A percentile compares a stretch with the other conserved stretches of the same genome.
Evolutionary conservation across 2,113 vertebrate species (phyloP).

Genomic region (Eupsittula cactorum): DNA sequence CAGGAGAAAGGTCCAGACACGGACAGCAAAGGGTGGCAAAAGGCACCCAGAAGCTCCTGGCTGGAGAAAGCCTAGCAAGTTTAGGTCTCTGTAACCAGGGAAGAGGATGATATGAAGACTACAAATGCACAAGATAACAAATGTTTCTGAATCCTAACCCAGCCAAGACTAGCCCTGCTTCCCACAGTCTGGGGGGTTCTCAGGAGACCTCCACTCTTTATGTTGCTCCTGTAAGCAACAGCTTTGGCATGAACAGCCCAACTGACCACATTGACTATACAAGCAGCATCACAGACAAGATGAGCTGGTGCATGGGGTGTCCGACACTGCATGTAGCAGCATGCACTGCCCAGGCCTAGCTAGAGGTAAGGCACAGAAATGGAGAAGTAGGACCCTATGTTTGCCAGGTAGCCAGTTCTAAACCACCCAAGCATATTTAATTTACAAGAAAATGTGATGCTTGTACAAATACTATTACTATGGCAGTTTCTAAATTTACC

Average conservation of each 20-base stretch:
- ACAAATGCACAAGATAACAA: background rate
- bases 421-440: background rate
- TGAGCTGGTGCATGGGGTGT: rapidly evolving
- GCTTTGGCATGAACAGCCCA: background rate
- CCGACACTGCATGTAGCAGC: rapidly evolving
- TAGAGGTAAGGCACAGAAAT: background rate
- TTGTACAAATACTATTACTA: background rate
- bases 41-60: no score
- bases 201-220: no score
- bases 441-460: background rate
- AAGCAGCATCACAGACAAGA: background rate
- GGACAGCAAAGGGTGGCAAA: background rate
- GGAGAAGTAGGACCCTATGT: background rate
- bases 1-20: no score
- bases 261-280: rapidly evolving
- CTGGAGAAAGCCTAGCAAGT: no score
- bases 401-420: background rate
- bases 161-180: background rate
- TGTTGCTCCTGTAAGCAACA: background rate
- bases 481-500: background rate
- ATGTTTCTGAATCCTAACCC: background rate
- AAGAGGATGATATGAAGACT: background rate
- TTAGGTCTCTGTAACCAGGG: background rate
- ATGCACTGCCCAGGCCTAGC: background rate
- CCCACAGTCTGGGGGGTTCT: background rate